Base-by-base conservation (phyloP, 2,113 vertebrate genomes). In the Crocuta crocuta region DNA sequence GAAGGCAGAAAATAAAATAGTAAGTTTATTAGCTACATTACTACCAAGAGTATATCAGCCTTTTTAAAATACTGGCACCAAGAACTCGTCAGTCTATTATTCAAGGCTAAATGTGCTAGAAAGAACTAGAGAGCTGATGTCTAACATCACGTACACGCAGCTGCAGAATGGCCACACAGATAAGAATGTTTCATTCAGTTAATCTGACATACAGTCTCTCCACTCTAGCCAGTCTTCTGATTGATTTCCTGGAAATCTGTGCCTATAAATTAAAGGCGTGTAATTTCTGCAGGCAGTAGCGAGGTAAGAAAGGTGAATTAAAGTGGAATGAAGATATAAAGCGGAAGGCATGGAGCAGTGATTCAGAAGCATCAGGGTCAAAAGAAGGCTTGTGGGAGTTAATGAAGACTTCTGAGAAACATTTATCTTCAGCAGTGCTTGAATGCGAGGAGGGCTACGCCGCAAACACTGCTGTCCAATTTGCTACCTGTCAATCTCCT, bases 101-200 rank as follows among this genome's bases (percentile, higher is more conserved):
- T 58, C 19, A 92, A 80, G 43, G 24, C 15, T 78, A 28, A 71
- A 87, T 15, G 43, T 15, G 48, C 95, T 15, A 43, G 65, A 50
- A 39, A 68, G 58, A 95, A 80, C 15, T 7, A 55, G 7, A 39
- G 19, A 78, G 33, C 10, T 50, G 74, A 86, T 7, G 39, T 10
- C 39, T 53, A 53, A 23, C 24, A 11, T 5, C 12, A 53, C 0
- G 0, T 2, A n/a, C 55, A 45, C 35, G 17, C 48, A n/a, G 23
- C 87, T 55, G 89, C 15, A 66, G 68, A 66, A 70, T 3, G 53
- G 85, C 19, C 55, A 17, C 2, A 23, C 26, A 50, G 58, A 6
- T 26, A n/a, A 65, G 12, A 79, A 21, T 13, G 31, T 33, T 71
- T 83, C 85, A 53, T 88, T 78, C 50, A n/a, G 43, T 2, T n/a